Evolutionary conservation across 2,888 invertebrate species (phyloP).

Genomic region (Euproctis similis): DNA sequence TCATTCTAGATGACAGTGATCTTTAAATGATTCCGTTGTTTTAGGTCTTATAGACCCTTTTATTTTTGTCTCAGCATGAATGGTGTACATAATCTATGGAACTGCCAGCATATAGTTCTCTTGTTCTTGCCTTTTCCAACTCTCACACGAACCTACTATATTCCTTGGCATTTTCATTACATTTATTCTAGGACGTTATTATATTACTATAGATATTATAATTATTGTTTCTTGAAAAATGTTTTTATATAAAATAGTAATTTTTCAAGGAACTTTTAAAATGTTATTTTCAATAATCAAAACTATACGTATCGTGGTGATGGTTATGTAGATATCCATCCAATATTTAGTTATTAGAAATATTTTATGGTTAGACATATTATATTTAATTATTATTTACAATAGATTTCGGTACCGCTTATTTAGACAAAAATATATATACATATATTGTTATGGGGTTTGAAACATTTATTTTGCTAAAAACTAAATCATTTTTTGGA

Average conservation of each 20-base stretch:
- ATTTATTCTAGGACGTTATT: too few species aligned
- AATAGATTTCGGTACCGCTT: constrained; percentile 48
- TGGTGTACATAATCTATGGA: constrained; percentile 27
- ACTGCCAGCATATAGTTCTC: constrained; percentile 19
- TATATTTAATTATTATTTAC: constrained; percentile 27
- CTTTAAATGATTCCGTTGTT: constrained; percentile 22
- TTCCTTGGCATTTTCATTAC: constrained; percentile 22
- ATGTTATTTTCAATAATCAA: too few species aligned
- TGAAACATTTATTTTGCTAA: constrained; percentile 66
- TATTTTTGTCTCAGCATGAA: constrained; percentile 41
- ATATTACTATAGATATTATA: too few species aligned
- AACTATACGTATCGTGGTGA: too few species aligned
- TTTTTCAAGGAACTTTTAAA: too few species aligned
- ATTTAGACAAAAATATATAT: constrained; percentile 40
- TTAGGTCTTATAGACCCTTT: constrained; percentile 21
- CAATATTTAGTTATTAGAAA: constrained; percentile 17
- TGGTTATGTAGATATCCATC: constrained; percentile 34
- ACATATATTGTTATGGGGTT: constrained; percentile 76
- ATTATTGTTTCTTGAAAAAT: constrained; percentile 24
- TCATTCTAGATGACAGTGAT: constrained; percentile 38
- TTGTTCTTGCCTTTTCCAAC: too few species aligned
- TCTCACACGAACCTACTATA: constrained; percentile 4
- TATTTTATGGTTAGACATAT: constrained; percentile 20
- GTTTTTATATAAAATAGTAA: too few species aligned
- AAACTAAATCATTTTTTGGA: constrained; percentile 59